Conservation (phyloP, 1,140 invertebrate genomes). For the Adelges cooleyi region DNA sequence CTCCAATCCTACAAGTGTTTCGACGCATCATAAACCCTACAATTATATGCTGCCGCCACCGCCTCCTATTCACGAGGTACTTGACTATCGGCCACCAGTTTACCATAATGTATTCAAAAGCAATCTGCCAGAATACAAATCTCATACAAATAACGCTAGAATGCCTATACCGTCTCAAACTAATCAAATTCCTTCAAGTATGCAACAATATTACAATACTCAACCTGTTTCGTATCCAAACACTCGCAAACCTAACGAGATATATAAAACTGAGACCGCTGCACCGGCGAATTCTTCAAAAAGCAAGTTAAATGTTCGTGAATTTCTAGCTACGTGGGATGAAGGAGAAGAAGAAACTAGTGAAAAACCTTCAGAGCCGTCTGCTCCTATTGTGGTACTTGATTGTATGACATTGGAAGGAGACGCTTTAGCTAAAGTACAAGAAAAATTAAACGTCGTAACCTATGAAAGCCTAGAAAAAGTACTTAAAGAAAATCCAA, state of each 20-base stretch:
- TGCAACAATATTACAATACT: slow-evolving; percentile 3
- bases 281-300: neutral
- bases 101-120: neutral
- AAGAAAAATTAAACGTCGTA: slow-evolving; percentile 30
- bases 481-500: slow-evolving; percentile 23
- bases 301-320: slow-evolving; percentile 29
- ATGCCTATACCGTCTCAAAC: neutral
- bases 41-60: neutral
- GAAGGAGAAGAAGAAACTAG: slow-evolving; percentile 28
- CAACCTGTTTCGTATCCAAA: neutral
- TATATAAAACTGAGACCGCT: neutral
- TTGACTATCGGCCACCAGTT: neutral
- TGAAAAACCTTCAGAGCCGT: slow-evolving; percentile 2
- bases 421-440: slow-evolving; percentile 29
- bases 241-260: neutral
- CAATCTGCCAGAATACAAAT: neutral
- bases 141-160: neutral
- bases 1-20: neutral
- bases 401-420: slow-evolving; percentile 29
- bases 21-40: slow-evolving; percentile 1
- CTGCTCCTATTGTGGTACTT: slow-evolving; percentile 27
- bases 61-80: neutral
- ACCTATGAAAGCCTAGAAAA: slow-evolving; percentile 16
- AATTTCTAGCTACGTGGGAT: slow-evolving; percentile 30
- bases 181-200: neutral